Base-by-base conservation (phyloP, 2,888 invertebrate species). In the Microchrysa polita region DNA sequence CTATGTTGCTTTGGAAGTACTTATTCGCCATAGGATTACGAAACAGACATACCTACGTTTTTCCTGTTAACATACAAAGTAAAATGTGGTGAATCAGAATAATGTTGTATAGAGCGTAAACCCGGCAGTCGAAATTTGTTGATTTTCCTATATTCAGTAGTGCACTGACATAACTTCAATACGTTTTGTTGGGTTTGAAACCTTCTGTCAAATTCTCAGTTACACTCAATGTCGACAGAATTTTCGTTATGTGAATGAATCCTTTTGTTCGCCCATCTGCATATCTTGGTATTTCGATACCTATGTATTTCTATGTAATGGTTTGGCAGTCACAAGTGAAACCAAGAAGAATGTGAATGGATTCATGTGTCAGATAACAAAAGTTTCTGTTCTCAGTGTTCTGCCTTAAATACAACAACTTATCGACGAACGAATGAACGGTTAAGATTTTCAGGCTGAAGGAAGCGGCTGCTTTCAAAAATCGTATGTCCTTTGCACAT, bases 351-450 rank as follows among this genome's bases (percentile, higher is more conserved):
- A 16, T 55, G 55, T 42, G 18, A 63, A 63, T 63, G 42, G 40
- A 63, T 40, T 63, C 40, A 40, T 42, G 40, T 40, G 16, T 63
- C 61, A 42, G 61, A 63, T 40, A 63, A n/a, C 61, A 40, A 34
- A 63, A 42, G 42, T 63, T 42, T 63, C 40, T 42, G 61, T 63
- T 63, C n/a, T 27, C 12, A n/a, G n/a, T n/a, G 61, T 40, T 16
- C 16, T 63, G 40, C 61, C 34, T 63, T 63, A 63, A 63, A 63
- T 63, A 63, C 42, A 63, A 16, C 16, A 40, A 63, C 61, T n/a
- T 1, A 34, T 14, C 12, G 16, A 18, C 10, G 40, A 10, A 63
- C 23, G 23, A 63, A 63, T 16, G 55, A 55, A 55, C 22, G 55
- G 10, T 20, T 55, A 20, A 55, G 20, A 22, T 2, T 55, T 55